Conservation (phyloP, 1,140 invertebrate species). For the Aphidius gifuensis region DNA sequence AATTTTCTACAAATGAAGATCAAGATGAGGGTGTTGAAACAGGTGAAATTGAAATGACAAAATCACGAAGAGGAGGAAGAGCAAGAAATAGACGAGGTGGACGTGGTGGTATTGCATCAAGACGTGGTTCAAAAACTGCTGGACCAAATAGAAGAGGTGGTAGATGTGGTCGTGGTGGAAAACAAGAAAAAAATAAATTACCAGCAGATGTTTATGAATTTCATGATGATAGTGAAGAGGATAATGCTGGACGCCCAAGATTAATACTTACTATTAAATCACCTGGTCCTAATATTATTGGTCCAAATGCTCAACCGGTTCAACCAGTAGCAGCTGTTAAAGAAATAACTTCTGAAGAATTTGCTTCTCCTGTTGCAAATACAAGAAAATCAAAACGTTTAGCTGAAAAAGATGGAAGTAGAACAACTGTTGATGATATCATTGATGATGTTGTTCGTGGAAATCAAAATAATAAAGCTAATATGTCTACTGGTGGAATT, state of each 20-base stretch:
- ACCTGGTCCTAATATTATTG: constrained; percentile 52
- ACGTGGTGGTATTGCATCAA: constrained; percentile 58
- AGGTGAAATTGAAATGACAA: constrained; percentile 44
- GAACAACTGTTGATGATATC: constrained; percentile 77
- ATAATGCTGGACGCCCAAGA: constrained; percentile 63
- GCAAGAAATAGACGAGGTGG: constrained; percentile 52
- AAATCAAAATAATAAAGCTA: constrained; percentile 42
- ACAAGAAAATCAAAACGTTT: constrained; percentile 75
- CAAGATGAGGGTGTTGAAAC: constrained; percentile 49
- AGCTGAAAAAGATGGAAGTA: constrained; percentile 71
- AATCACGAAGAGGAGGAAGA: constrained; percentile 41
- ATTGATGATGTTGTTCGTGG: constrained; percentile 82
- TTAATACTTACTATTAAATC: constrained; percentile 79
- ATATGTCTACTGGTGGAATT: constrained; percentile 25
- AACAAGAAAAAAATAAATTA: constrained; percentile 60
- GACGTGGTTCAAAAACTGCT: constrained; percentile 48
- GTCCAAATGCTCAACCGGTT: constrained; percentile 39
- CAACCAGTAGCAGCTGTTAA: constrained; percentile 55
- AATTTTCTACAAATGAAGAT: constrained; percentile 36
- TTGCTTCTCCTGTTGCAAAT: constrained; percentile 60
- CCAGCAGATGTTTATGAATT: constrained; percentile 79
- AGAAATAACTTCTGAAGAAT: constrained; percentile 64
- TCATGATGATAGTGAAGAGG: constrained; percentile 77
- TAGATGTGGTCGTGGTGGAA: constrained; percentile 54
- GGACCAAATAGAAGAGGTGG: constrained; percentile 53